Evolutionary conservation across 2,888 invertebrate species (phyloP).

Genomic region (Andrena flavipes): DNA sequence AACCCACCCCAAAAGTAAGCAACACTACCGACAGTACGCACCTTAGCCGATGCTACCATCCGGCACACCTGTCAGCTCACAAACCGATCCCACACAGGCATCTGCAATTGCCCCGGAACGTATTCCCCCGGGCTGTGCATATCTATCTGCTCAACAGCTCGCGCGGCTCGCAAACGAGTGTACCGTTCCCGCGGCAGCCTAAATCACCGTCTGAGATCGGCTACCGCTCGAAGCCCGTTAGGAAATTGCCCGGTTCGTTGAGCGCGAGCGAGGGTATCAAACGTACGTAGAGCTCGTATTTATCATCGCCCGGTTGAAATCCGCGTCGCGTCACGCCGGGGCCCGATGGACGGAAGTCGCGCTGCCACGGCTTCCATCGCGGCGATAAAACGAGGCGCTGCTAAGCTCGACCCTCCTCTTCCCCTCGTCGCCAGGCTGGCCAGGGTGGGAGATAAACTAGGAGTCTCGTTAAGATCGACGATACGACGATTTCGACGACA

Average conservation of each 20-base stretch:
- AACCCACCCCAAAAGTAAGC: no score
- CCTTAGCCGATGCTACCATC: no score
- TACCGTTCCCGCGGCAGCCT: not conserved
- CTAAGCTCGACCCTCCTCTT: slow-evolving; percentile 38
- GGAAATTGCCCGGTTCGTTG: not conserved
- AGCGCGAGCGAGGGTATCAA: not conserved
- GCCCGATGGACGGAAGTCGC: slow-evolving; percentile 18
- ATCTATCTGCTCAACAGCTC: no score
- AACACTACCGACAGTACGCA: no score
- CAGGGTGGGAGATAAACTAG: slow-evolving; percentile 61
- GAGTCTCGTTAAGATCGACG: slow-evolving; percentile 71
- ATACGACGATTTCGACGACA: slow-evolving; percentile 72
- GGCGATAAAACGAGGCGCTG: slow-evolving; percentile 53
- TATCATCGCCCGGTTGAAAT: slow-evolving; percentile 20
- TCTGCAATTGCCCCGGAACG: no score
- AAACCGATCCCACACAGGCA: no score
- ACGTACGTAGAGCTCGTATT: slow-evolving; percentile 7
- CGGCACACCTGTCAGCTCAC: no score
- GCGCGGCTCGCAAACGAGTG: no score
- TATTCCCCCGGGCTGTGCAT: no score
- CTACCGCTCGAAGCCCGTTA: not conserved
- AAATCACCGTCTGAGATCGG: slow-evolving; percentile 2
- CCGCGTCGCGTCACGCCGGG: not conserved
- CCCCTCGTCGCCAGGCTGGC: not conserved
- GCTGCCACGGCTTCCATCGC: slow-evolving; percentile 4